Conservation (phyloP, 2,113 vertebrate genomes). For the Fulica atra region DNA sequence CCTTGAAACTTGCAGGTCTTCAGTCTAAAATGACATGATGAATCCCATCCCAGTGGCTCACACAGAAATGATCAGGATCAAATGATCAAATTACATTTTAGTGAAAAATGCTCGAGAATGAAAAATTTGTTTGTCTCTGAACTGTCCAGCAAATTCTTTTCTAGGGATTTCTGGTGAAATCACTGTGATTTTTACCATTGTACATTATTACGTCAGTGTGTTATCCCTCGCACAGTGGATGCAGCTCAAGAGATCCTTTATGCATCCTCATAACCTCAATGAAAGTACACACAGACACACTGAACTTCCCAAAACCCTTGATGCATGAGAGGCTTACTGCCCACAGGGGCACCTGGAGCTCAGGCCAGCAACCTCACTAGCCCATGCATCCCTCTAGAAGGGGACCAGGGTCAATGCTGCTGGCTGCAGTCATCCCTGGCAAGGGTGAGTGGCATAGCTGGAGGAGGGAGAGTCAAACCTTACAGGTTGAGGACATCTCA, state of each 20-base stretch:
- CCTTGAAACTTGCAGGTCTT: neutral
- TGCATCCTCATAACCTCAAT: neutral
- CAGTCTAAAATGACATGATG: neutral
- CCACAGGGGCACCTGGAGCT: neutral
- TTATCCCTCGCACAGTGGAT: neutral
- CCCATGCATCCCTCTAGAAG: neutral
- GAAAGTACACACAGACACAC: neutral
- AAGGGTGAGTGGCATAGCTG: neutral
- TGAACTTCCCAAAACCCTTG: rapidly evolving
- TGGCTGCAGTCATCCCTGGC: neutral
- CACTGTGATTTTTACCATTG: neutral
- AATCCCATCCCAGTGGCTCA: neutral
- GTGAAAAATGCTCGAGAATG: neutral
- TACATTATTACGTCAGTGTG: neutral
- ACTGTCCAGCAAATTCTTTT: neutral
- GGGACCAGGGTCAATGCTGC: neutral
- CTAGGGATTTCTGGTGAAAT: neutral
- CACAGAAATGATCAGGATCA: neutral
- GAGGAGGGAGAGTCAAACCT: neutral
- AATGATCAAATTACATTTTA: neutral
- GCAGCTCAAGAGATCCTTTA: neutral
- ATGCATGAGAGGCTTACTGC: neutral
- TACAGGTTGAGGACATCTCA: neutral
- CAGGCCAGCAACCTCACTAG: rapidly evolving
- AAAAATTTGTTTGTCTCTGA: neutral